Conservation (phyloP, 2,888 invertebrate species). For the Pristionchus entomophagus region DNA sequence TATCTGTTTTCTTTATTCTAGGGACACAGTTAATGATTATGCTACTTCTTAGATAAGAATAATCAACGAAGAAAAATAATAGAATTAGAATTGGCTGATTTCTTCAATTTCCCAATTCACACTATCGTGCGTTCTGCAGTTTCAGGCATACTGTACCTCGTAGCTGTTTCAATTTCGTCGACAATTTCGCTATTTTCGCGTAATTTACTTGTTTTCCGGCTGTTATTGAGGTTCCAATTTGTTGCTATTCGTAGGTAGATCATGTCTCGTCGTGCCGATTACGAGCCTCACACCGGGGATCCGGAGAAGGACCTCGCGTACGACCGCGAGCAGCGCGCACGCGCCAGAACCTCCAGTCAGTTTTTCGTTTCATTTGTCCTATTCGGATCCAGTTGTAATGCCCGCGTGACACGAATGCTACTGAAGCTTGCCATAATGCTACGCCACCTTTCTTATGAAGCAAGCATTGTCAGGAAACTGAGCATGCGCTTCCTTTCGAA, state of each 20-base stretch:
- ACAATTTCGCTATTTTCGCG: neutral
- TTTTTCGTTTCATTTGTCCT: neutral
- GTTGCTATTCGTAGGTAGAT: neutral
- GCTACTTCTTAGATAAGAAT: too few species aligned
- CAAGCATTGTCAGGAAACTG: too few species aligned
- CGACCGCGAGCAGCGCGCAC: conserved; percentile 51
- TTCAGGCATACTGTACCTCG: neutral
- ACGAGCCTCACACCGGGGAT: conserved; percentile 62
- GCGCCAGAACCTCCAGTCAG: conserved; percentile 40
- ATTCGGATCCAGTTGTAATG: too few species aligned
- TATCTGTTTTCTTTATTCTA: too few species aligned
- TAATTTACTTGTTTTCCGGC: neutral
- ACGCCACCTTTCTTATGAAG: too few species aligned
- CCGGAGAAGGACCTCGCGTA: conserved; percentile 56
- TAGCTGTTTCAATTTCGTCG: conserved; percentile 37
- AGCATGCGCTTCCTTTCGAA: too few species aligned
- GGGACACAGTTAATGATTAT: too few species aligned
- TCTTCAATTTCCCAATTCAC: neutral
- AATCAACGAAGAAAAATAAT: too few species aligned
- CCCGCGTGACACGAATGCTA: too few species aligned
- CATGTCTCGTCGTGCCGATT: conserved; percentile 62
- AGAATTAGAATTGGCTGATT: too few species aligned
- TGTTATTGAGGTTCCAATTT: neutral
- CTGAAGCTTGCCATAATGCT: too few species aligned
- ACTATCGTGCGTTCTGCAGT: neutral